phyloP scores from a whole-genome alignment of 2,113 vertebrate genomes.

The Eptesicus fuscus region DNA sequence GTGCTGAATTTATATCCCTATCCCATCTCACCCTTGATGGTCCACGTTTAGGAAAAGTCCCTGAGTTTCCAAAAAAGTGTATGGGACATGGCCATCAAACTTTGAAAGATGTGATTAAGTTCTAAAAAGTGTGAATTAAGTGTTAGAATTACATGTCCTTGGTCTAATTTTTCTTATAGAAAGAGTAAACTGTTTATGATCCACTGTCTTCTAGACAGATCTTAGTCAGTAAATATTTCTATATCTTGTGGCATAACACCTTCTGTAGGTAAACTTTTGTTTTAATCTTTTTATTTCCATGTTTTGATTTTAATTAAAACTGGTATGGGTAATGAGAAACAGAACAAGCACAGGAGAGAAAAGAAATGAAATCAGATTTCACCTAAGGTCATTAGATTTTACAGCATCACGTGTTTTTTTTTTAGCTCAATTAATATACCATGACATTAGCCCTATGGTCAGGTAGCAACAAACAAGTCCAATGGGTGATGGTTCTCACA shows the following conservation, averaged over 20 bases:
- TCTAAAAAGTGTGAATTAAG: not conserved
- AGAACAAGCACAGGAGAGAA: not conserved
- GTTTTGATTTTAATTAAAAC: not conserved
- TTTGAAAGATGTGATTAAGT: not conserved
- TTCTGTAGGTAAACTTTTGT: not conserved
- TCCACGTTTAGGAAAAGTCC: not conserved
- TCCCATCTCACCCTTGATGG: not conserved
- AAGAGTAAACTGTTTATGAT: not conserved
- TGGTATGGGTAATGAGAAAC: not conserved
- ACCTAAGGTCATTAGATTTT: not conserved
- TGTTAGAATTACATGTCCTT: not conserved
- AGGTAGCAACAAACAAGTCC: not conserved
- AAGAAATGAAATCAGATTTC: not conserved
- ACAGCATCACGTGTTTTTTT: not conserved
- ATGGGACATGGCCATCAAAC: not conserved
- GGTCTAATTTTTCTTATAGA: not conserved
- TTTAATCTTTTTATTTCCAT: not conserved
- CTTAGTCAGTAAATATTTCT: not conserved
- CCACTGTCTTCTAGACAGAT: not conserved
- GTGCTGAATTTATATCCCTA: not conserved
- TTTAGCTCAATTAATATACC: not conserved
- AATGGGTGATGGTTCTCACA: not conserved
- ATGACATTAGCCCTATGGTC: not conserved
- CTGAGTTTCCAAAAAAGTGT: not conserved
- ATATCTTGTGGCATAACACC: not conserved